Base-by-base conservation (phyloP, 1,140 invertebrate genomes). In the Saxidomus purpurata region DNA sequence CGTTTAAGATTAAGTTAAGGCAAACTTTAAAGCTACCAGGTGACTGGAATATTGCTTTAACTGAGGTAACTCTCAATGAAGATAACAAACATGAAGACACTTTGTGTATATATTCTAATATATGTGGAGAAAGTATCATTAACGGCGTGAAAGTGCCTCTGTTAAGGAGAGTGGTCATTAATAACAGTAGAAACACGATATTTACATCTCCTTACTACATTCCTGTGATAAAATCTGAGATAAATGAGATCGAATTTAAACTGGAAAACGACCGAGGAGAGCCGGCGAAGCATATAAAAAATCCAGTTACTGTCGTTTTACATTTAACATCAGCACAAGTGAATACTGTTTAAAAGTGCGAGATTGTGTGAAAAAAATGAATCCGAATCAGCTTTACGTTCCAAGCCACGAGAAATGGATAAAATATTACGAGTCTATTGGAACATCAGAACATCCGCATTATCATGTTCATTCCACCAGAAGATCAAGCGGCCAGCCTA, bases 71-170 rank as follows among this genome's bases (percentile, higher is more conserved):
- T 40, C 34, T 74, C 8, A 31, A 8, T 9, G 69, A 74, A 17
- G 69, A 17, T 9, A 67, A 11, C 61, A 67, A 67, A 67, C 8
- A 67, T 8, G 61, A 67, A n/a, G 61, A 67, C n/a, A 67, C 9
- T 67, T 67, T 67, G 61, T 67, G n/a, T 67, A 67, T 67, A 9
- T 67, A 25, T n/a, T 67, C 61, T 8, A n/a, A 34, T 34, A 67
- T 67, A 67, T 67, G 61, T 34, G 61, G 61, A 25, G 61, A 67
- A n/a, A 67, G 61, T n/a, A 13, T 67, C n/a, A 67, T 67, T 67
- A 67, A 67, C n/a, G 61, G 61, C 8, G 31, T 67, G 22, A 74
- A 74, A 34, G 69, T 31, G 3, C 19, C 69, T 34, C 34, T 74
- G 69, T 34, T 74, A 36, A 74, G 69, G n/a, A 17, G 69, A 74